phyloP scores from a whole-genome alignment of 1,140 invertebrate genomes.

The Drosophila pandora region DNA sequence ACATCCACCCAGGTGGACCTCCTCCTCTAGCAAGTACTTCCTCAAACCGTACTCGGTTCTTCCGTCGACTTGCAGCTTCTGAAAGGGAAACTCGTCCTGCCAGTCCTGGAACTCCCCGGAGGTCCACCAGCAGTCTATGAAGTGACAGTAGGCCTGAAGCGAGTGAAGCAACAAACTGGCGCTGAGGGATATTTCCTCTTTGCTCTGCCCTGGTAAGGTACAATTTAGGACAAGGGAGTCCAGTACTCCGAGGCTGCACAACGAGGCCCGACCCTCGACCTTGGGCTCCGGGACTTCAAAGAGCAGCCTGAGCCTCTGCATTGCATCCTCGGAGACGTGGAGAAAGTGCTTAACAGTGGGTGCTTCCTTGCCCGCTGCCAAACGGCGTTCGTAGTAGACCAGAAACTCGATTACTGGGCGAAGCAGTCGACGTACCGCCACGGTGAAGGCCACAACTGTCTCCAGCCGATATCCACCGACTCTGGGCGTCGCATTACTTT shows the following conservation, averaged over 20 bases:
- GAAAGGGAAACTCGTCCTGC: constrained; percentile 23
- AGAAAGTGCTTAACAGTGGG: background rate
- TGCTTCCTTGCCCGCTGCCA: background rate
- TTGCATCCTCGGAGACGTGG: background rate
- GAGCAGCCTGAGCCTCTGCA: background rate
- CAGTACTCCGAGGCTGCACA: background rate
- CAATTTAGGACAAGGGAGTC: background rate
- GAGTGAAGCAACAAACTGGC: constrained; percentile 23
- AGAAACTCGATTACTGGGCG: constrained; percentile 44
- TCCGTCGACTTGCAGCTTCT: background rate
- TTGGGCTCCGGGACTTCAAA: background rate
- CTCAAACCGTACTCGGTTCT: constrained; percentile 15
- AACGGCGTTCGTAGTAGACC: constrained; percentile 9
- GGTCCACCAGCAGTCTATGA: constrained; percentile 44
- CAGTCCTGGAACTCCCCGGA: constrained; percentile 31
- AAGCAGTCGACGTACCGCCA: constrained; percentile 21
- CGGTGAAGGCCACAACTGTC: constrained; percentile 5
- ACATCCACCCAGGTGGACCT: background rate
- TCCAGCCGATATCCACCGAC: background rate
- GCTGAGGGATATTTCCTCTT: background rate
- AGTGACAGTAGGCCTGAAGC: constrained; percentile 29
- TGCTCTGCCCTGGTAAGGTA: background rate
- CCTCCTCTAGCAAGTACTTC: fast-evolving
- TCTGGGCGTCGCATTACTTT: background rate
- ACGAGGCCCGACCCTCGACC: no score